Conservation (phyloP, 2,797 vertebrate species). For the Gouania willdenowi region DNA sequence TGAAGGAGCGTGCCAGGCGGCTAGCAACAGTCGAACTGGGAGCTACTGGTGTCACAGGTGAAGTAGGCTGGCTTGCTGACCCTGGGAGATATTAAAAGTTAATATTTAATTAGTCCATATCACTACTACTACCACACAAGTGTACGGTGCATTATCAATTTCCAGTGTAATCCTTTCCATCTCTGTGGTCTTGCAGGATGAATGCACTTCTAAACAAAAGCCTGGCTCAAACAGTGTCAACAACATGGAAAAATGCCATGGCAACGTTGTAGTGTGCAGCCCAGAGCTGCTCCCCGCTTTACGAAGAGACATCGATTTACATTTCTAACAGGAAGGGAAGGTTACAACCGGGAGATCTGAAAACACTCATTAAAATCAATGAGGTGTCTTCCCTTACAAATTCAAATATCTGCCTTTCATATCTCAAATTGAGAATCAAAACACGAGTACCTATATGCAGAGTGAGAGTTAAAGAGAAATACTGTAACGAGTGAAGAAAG, state of each 20-base stretch:
- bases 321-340: slow-evolving; percentile 42
- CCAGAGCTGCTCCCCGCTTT: slow-evolving; percentile 18
- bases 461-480: slow-evolving; percentile 1
- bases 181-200: not conserved
- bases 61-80: slow-evolving; percentile 82
- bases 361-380: slow-evolving; percentile 60
- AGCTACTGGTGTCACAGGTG: slow-evolving; percentile 79
- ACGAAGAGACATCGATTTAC: slow-evolving; percentile 47
- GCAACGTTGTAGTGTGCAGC: slow-evolving; percentile 31
- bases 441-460: not conserved
- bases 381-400: slow-evolving; percentile 56
- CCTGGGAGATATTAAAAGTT: slow-evolving; percentile 80
- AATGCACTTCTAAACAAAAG: slow-evolving; percentile 20
- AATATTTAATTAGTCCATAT: slow-evolving; percentile 27
- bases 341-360: slow-evolving; percentile 59
- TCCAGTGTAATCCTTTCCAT: not conserved
- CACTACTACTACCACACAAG: slow-evolving; percentile 1
- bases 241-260: slow-evolving; percentile 40
- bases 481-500: not conserved
- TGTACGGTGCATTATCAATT: not conserved
- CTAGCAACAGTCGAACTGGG: slow-evolving; percentile 88
- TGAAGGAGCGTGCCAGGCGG: slow-evolving; percentile 86
- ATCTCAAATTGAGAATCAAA: slow-evolving; percentile 15
- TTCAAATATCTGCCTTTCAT: slow-evolving; percentile 58
- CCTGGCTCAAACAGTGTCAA: slow-evolving; percentile 9